Percentiles rank a stretch among this genome's conserved stretches.
Evolutionary conservation across 2,113 vertebrate species (phyloP).

Genomic region (Tauraco erythrolophus): DNA sequence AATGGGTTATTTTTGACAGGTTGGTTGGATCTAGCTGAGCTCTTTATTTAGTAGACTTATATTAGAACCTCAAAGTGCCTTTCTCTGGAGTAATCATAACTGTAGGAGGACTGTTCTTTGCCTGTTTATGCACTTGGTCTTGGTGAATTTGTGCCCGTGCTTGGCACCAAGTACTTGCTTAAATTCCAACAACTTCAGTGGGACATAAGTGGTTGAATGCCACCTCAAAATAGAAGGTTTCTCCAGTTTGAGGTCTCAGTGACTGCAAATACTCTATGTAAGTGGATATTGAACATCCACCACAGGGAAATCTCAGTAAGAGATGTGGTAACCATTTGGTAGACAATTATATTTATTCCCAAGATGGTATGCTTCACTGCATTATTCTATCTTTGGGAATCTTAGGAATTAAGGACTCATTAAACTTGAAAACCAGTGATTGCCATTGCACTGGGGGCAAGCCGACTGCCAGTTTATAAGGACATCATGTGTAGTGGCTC

Average conservation of each 20-base stretch:
- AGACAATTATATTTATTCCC: background rate
- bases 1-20: slow-evolving; percentile 68
- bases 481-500: background rate
- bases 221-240: background rate
- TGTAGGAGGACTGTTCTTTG: background rate
- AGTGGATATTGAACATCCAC: background rate
- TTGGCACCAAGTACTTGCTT: background rate
- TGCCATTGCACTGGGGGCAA: accelerated
- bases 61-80: background rate
- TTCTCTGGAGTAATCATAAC: background rate
- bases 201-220: background rate
- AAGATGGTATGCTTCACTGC: background rate
- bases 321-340: background rate
- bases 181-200: background rate
- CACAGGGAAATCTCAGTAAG: background rate
- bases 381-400: background rate
- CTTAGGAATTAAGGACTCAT: background rate
- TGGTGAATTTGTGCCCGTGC: background rate
- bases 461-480: accelerated
- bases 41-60: background rate
- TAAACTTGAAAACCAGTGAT: background rate
- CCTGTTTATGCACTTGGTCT: background rate
- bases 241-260: background rate
- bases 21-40: background rate
- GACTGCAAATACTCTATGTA: background rate